phyloP scores from a whole-genome alignment of 2,888 invertebrate genomes.

The Drosophila melanosoma region DNA sequence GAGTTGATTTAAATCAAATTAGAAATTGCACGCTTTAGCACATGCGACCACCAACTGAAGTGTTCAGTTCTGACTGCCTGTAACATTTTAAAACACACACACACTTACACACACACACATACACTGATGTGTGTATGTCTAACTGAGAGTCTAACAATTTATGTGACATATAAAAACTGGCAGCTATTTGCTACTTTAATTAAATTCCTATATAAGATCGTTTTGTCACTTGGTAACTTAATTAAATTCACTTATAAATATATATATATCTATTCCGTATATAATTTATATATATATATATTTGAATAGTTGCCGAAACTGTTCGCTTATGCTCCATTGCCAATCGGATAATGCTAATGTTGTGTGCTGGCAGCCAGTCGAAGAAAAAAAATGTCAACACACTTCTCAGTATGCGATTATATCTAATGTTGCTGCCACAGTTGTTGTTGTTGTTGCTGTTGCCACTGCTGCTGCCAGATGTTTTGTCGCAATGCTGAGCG shows the following conservation, averaged over 20 bases:
- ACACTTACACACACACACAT: neutral
- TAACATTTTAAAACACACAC: neutral
- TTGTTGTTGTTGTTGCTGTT: slow-evolving; percentile 15
- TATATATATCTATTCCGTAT: neutral
- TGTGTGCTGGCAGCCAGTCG: slow-evolving; percentile 38
- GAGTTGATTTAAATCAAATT: slow-evolving; percentile 4
- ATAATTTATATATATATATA: neutral
- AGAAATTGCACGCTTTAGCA: neutral
- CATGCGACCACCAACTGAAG: neutral
- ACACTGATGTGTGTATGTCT: neutral
- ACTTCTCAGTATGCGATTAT: slow-evolving; percentile 53
- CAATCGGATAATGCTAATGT: slow-evolving; percentile 59
- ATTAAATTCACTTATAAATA: slow-evolving; percentile 43
- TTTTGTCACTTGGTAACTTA: slow-evolving; percentile 17
- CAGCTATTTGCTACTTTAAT: slow-evolving; percentile 39
- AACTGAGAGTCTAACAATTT: neutral
- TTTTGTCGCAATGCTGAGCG: slow-evolving; percentile 64
- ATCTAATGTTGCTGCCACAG: slow-evolving; percentile 22
- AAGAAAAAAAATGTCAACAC: slow-evolving; percentile 50
- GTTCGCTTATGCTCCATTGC: slow-evolving; percentile 44
- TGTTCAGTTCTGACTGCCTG: neutral
- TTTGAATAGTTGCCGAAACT: slow-evolving; percentile 28
- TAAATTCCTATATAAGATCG: slow-evolving; percentile 33
- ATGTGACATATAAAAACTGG: slow-evolving; percentile 22
- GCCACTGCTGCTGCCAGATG: slow-evolving; percentile 58